These are phyloP conservation scores for Invenusta paracnida DNA, from an alignment of 2,888 invertebrate genomes.

Conservation along the genomic window DNA sequence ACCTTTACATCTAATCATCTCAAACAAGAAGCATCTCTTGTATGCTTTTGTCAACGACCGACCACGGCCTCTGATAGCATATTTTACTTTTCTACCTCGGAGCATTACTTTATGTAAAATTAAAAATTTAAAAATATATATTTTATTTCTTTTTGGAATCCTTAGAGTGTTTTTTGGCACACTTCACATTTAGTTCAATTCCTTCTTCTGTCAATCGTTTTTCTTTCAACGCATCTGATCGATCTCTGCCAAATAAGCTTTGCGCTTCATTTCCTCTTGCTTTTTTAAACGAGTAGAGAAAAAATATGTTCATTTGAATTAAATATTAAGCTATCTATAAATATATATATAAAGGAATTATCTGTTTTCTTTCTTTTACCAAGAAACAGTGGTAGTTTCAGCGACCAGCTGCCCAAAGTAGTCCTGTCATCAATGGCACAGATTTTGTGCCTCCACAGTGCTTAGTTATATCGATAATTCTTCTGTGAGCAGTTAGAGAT, in stretches of 20 bases:
- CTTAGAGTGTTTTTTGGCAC: not conserved
- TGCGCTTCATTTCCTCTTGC: not conserved
- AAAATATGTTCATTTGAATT: too few relatives aligned
- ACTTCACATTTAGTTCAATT: not conserved
- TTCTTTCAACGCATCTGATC: not conserved
- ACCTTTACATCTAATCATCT: too few relatives aligned
- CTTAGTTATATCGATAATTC: not conserved
- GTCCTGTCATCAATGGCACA: not conserved
- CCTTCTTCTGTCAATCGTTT: not conserved
- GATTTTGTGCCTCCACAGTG: not conserved
- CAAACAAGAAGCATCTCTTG: constrained; percentile 57
- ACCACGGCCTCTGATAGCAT: not conserved
- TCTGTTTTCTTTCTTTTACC: not conserved
- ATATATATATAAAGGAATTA: too few relatives aligned
- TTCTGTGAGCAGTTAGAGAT: not conserved
- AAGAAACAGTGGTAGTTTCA: not conserved
- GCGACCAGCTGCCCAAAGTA: not conserved
- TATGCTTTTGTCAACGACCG: not conserved
- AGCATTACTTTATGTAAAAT: not conserved
- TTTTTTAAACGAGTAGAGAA: too few relatives aligned
- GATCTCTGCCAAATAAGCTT: not conserved
- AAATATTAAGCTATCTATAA: too few relatives aligned
- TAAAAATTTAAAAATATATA: not conserved
- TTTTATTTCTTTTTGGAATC: not conserved
- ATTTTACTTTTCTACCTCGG: not conserved